phyloP scores from a whole-genome alignment of 23 tunicate genomes.

The Pegea sp. region DNA sequence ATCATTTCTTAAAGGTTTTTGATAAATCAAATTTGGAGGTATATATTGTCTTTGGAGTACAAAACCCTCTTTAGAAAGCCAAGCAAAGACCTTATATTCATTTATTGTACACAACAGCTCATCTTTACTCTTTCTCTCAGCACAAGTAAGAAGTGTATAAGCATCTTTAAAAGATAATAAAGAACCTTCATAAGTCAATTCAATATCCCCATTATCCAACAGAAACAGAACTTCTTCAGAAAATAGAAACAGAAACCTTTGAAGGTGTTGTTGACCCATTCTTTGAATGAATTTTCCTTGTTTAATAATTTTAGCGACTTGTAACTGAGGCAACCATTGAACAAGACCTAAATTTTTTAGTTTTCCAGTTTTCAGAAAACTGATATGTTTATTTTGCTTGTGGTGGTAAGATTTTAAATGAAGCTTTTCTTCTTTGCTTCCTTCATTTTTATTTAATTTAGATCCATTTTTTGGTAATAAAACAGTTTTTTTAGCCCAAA shows the following conservation, averaged over 20 bases:
- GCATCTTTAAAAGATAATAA: slow-evolving; percentile 50
- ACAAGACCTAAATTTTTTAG: slow-evolving; percentile 37
- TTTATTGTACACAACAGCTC: slow-evolving; percentile 13
- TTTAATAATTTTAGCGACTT: slow-evolving; percentile 37
- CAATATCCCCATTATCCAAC: slow-evolving; percentile 71
- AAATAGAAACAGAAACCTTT: slow-evolving; percentile 32
- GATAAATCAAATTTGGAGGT: neutral
- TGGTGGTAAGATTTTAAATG: slow-evolving; percentile 13
- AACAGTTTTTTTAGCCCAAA: slow-evolving; percentile 3
- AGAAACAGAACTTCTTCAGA: slow-evolving; percentile 71
- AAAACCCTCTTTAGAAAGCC: slow-evolving; percentile 36
- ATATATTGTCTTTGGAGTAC: slow-evolving; percentile 11
- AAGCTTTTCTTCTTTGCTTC: slow-evolving; percentile 5
- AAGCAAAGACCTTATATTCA: slow-evolving; percentile 42
- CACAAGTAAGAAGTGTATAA: slow-evolving; percentile 8
- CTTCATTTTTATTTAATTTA: slow-evolving; percentile 10
- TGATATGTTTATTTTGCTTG: slow-evolving; percentile 3
- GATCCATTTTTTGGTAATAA: slow-evolving; percentile 39
- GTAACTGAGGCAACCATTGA: slow-evolving; percentile 39
- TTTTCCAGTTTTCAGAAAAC: slow-evolving; percentile 44
- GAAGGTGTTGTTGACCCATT: slow-evolving; percentile 27
- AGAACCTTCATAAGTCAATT: slow-evolving; percentile 24
- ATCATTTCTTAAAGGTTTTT: neutral
- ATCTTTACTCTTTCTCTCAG: neutral
- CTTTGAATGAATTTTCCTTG: slow-evolving; percentile 80